Percentiles rank a stretch among this genome's conserved stretches.
Conservation (phyloP, 1,140 invertebrate species). For the Riptortus pedestris region DNA sequence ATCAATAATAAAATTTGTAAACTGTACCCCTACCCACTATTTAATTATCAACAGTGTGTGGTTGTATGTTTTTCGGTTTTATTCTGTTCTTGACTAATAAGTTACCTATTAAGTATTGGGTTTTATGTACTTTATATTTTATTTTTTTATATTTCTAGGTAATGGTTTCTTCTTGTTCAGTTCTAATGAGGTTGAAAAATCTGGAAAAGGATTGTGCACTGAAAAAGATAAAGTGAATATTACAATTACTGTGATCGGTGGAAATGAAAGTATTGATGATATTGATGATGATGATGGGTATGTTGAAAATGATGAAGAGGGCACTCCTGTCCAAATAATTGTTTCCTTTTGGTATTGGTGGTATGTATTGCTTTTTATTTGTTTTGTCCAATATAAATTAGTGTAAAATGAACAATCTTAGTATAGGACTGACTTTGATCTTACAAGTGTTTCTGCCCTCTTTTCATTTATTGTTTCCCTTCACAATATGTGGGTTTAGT, state of each 20-base stretch:
- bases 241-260: conserved; percentile 33
- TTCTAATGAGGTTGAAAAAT: conserved; percentile 36
- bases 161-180: conserved; percentile 56
- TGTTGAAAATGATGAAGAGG: conserved; percentile 36
- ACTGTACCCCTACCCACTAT: no score
- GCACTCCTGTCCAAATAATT: conserved; percentile 46
- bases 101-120: no score
- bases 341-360: conserved; percentile 73
- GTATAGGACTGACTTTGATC: neutral
- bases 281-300: conserved; percentile 34
- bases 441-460: neutral
- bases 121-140: no score
- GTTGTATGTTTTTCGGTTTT: no score
- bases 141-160: no score
- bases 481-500: no score
- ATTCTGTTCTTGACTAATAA: no score
- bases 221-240: conserved; percentile 20
- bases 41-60: no score
- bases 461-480: neutral
- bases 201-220: conserved; percentile 33
- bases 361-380: conserved; percentile 36
- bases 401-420: neutral
- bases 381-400: conserved; percentile 2
- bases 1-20: no score
- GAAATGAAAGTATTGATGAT: conserved; percentile 26